Evolutionary conservation across 2,113 vertebrate species (phyloP), one percentile per base, ranked within the genome.

Genomic region (Prionailurus bengalensis): DNA sequence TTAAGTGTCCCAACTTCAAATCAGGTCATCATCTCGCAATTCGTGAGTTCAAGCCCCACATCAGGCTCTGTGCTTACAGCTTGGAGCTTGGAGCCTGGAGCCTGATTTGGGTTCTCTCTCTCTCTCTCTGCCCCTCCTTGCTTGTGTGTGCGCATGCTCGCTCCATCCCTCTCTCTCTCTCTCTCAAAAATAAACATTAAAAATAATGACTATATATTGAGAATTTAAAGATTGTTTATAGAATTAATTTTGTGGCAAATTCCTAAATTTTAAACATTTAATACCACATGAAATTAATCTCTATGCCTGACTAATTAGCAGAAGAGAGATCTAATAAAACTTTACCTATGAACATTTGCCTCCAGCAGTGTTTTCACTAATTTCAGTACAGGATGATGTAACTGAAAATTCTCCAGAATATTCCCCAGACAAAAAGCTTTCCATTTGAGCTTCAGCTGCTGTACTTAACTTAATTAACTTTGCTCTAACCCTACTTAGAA

Each of bases 141-240:
- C 5, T 55, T 55, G 53, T 55, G 15, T 0, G 53, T 55, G 53
- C 17, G 5, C 53, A 55, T 45, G 45, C 45, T 45, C 0, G 45
- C 45, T 45, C 45, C 45, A 45, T 45, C 45, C 45, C 7, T 45
- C 45, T 45, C 45, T 45, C 45, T 55, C 17, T 55, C 53, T 58
- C 53, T 53, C 14, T 53, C 17, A 58, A 58, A 58, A 58, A 19
- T 58, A 58, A 21, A 58, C 55, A 58, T 58, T 21, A 58, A 58
- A 58, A 19, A 19, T 21, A 58, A n/a, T 36, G 80, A 39, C 6
- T 58, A 21, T 76, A 45, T 63, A 63, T 51, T 79, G 92, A 82
- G 29, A 83, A 87, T 61, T 73, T 94, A 91, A 29, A 87, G n/a
- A 45, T 68, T 85, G 33, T 63, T 89, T 92, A 91, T 94, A n/a